A percentile compares a stretch with the other conserved stretches of the same genome.
Conservation (phyloP, 2,113 vertebrate species). For the Microtus richardsoni region DNA sequence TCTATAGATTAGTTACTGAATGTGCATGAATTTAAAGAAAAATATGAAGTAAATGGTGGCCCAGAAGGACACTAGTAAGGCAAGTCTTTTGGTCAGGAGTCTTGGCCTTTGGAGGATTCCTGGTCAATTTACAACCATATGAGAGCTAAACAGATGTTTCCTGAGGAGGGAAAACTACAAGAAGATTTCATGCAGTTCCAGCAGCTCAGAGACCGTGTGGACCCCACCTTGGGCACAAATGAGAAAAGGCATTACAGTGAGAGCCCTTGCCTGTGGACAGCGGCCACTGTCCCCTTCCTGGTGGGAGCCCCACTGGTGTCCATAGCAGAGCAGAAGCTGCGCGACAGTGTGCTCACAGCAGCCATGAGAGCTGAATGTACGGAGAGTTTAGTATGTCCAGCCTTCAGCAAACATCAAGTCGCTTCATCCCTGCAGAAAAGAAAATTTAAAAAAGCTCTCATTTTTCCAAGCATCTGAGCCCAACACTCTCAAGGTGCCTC, state of each 20-base stretch:
- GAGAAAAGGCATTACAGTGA: background rate
- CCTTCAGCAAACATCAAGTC: background rate
- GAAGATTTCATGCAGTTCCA: background rate
- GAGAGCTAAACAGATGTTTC: background rate
- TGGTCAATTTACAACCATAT: background rate
- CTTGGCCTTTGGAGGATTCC: too few species aligned
- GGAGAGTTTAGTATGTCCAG: background rate
- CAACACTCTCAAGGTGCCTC: background rate
- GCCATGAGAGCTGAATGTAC: fast-evolving
- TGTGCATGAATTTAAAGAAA: background rate
- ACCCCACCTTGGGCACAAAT: background rate
- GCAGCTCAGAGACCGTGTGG: background rate
- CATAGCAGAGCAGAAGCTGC: background rate
- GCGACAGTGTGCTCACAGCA: background rate
- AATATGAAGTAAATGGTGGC: background rate
- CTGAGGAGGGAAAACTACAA: background rate
- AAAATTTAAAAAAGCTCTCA: background rate
- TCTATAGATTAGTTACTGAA: background rate
- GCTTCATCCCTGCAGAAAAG: background rate
- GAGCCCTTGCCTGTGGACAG: fast-evolving
- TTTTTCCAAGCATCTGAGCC: background rate
- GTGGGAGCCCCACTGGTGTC: background rate
- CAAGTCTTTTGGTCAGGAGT: background rate
- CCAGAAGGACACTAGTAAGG: background rate
- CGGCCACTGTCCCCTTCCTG: background rate